Percentiles rank a stretch among this genome's conserved stretches.
These are phyloP conservation scores for Syndactyla subalaris DNA, from an alignment of 2,797 vertebrate genomes.

Conservation along the genomic window DNA sequence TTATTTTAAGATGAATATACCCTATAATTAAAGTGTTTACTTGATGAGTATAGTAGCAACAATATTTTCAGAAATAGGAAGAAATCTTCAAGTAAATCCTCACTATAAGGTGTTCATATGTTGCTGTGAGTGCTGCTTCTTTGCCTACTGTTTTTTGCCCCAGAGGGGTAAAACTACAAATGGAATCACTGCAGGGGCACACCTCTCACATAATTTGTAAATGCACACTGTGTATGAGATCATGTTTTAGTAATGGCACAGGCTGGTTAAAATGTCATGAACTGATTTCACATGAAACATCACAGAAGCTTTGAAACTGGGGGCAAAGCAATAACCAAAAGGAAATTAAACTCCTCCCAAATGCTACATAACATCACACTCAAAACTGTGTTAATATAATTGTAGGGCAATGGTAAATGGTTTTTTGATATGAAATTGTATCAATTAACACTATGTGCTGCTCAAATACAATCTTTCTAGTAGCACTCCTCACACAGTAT, in stretches of 20 bases:
- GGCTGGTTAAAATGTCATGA: neutral
- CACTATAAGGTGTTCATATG: neutral
- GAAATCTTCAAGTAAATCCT: neutral
- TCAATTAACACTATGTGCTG: neutral
- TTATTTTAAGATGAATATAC: neutral
- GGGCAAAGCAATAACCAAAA: neutral
- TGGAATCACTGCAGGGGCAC: neutral
- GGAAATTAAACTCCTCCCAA: neutral
- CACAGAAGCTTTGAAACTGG: neutral
- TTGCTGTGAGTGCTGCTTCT: neutral
- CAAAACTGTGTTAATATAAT: neutral
- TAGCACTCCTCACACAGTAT: neutral
- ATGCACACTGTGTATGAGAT: neutral
- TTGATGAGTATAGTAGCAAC: neutral
- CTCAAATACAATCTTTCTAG: neutral
- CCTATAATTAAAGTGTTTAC: neutral
- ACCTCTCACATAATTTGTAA: neutral
- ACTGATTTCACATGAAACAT: neutral
- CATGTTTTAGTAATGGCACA: neutral
- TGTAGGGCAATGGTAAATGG: neutral
- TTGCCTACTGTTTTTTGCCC: neutral
- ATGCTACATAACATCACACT: neutral
- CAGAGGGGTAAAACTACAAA: neutral
- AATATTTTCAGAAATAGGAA: neutral
- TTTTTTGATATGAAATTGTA: neutral